These are phyloP conservation scores for Formica selysi DNA, from an alignment of 1,140 invertebrate genomes.

Conservation along the genomic window DNA sequence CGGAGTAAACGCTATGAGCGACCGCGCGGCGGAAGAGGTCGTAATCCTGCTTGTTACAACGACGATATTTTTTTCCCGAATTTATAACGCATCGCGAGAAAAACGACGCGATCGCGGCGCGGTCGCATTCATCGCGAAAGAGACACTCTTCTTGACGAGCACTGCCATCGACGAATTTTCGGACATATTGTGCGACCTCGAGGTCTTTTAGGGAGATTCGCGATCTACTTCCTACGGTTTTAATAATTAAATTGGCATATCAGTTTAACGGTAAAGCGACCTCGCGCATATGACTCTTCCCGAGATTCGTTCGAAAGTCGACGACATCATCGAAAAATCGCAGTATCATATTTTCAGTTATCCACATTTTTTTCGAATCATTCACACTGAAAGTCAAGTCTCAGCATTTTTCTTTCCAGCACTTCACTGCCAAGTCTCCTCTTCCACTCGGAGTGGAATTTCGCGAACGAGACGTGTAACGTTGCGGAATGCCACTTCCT, in stretches of 20 bases:
- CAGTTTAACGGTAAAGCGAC: conserved; percentile 72
- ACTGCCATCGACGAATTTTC: conserved; percentile 73
- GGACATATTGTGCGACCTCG: conserved; percentile 26
- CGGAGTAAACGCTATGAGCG: conserved; percentile 49
- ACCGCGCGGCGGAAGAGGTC: conserved; percentile 36
- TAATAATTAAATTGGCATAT: conserved; percentile 81
- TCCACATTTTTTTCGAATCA: conserved; percentile 40
- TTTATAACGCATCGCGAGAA: conserved; percentile 39
- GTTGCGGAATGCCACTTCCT: conserved; percentile 47
- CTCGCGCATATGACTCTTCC: conserved; percentile 63
- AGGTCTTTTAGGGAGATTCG: conserved; percentile 3
- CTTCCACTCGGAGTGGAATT: conserved; percentile 24
- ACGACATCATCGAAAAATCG: neutral
- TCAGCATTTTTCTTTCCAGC: conserved; percentile 36
- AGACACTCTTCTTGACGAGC: conserved; percentile 63
- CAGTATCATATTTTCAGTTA: conserved; percentile 1
- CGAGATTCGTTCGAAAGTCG: conserved; percentile 65
- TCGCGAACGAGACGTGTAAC: conserved; percentile 30
- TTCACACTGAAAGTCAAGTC: neutral
- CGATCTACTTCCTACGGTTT: conserved; percentile 10
- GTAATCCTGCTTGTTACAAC: conserved; percentile 53
- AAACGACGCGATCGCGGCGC: conserved; percentile 40
- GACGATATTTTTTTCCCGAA: conserved; percentile 23
- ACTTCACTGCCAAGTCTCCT: conserved; percentile 54
- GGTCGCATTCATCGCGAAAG: conserved; percentile 50